Evolutionary conservation across 2,797 vertebrate genomes (phyloP).

Genomic region (Labroides dimidiatus): DNA sequence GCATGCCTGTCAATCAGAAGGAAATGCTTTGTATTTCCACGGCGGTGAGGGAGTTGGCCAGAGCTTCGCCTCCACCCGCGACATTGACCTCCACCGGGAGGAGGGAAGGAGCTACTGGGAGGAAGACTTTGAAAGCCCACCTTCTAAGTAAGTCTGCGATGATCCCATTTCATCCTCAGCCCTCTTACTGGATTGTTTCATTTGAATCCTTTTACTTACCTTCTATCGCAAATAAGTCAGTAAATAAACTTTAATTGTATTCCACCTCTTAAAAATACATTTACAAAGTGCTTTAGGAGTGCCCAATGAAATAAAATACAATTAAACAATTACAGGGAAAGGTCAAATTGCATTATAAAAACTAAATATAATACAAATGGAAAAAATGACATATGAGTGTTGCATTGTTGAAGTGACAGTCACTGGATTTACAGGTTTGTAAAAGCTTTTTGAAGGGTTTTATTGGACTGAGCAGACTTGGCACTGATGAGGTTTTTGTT

Average conservation of each 20-base stretch:
- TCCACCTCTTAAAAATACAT: neutral
- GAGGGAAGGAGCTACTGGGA: conserved; percentile 95
- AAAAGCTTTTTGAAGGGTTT: conserved; percentile 19
- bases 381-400: neutral
- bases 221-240: neutral
- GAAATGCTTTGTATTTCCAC: conserved; percentile 96
- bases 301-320: conserved; percentile 5
- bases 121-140: conserved; percentile 95
- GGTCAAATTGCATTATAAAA: conserved; percentile 17
- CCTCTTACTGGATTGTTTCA: neutral
- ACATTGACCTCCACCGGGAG: conserved; percentile 93
- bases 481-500: conserved; percentile 7
- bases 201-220: neutral
- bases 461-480: conserved; percentile 22
- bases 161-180: neutral
- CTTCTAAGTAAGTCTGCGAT: conserved; percentile 88
- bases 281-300: conserved; percentile 8
- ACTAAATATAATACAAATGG: neutral
- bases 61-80: conserved; percentile 93
- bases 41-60: conserved; percentile 90
- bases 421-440: conserved; percentile 17
- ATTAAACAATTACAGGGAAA: conserved; percentile 6
- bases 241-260: neutral
- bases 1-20: conserved; percentile 99
- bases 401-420: conserved; percentile 20